These are phyloP conservation scores for Brotula barbata DNA, from an alignment of 2,797 vertebrate genomes.

Conservation along the genomic window DNA sequence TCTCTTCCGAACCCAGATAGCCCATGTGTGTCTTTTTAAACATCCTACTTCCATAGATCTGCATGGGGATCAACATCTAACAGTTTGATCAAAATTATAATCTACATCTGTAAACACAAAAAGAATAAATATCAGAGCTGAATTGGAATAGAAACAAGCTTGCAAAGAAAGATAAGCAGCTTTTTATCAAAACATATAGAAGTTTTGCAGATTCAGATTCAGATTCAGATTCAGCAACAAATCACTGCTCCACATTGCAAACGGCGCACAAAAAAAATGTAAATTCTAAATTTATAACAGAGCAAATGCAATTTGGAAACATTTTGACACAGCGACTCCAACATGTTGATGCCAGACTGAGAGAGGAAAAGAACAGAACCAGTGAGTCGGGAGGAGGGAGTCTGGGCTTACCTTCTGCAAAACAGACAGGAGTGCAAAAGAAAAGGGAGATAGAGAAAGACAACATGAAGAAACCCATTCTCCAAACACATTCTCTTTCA, in stretches of 20 bases:
- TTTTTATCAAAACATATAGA: constrained; percentile 18
- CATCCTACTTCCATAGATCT: neutral
- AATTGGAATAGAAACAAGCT: constrained; percentile 29
- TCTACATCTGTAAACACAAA: constrained; percentile 13
- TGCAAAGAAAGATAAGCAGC: constrained; percentile 32
- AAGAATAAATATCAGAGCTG: constrained; percentile 4
- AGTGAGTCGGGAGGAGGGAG: constrained; percentile 51
- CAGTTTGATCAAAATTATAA: constrained; percentile 3
- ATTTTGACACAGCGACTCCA: constrained; percentile 28
- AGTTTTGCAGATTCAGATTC: constrained; percentile 29
- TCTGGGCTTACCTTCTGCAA: constrained; percentile 95
- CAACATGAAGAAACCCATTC: constrained; percentile 68
- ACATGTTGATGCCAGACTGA: constrained; percentile 41
- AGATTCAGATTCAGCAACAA: constrained; percentile 41
- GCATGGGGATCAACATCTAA: neutral
- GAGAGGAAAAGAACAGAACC: constrained; percentile 12
- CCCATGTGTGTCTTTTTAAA: constrained; percentile 28
- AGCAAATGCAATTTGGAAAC: constrained; percentile 41
- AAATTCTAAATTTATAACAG: constrained; percentile 33
- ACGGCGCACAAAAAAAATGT: constrained; percentile 8
- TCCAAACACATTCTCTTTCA: constrained; percentile 28
- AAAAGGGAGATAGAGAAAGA: constrained; percentile 82
- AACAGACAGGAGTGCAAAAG: constrained; percentile 85
- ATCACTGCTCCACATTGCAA: constrained; percentile 37
- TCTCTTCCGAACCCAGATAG: constrained; percentile 18